Evolutionary conservation across 64 coral and sea anemone genomes (phyloP).

Genomic region (Porites australiensis): DNA sequence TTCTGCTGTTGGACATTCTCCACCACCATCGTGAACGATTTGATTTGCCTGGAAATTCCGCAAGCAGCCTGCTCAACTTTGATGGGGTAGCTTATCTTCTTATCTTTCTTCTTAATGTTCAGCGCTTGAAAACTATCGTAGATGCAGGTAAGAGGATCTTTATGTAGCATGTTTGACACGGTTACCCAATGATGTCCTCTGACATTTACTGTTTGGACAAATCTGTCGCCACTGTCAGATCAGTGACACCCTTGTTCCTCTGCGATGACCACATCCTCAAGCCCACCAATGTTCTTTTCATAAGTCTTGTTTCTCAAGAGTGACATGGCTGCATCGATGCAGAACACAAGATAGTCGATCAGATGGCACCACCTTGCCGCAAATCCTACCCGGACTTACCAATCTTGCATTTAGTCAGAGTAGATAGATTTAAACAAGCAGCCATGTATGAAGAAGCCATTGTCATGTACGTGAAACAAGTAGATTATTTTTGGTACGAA

Average conservation of each 20-base stretch:
- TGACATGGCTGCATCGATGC: constrained; percentile 16
- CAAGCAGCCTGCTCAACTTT: constrained; percentile 63
- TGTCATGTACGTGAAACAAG: no score
- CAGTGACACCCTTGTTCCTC: constrained; percentile 8
- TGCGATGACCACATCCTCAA: constrained; percentile 43
- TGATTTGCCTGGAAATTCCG: constrained; percentile 1
- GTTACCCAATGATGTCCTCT: constrained; percentile 64
- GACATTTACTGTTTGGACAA: constrained; percentile 39
- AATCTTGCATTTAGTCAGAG: no score
- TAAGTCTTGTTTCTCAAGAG: background rate
- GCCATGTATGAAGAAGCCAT: no score
- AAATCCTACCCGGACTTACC: no score
- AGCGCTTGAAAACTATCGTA: constrained; percentile 48
- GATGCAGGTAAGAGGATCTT: background rate
- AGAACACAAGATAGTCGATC: no score
- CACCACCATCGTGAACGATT: constrained; percentile 11
- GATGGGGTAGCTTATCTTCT: constrained; percentile 44
- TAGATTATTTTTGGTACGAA: no score
- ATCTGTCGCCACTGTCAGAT: background rate
- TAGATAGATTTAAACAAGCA: no score
- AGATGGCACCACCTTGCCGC: no score
- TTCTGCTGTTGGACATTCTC: constrained; percentile 66
- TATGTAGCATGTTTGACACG: constrained; percentile 31
- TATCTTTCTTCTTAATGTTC: constrained; percentile 3
- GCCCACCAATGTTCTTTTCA: background rate